These are phyloP conservation scores for Ceratosolen fusciceps DNA, from an alignment of 1,140 invertebrate species.

Conservation along the genomic window DNA sequence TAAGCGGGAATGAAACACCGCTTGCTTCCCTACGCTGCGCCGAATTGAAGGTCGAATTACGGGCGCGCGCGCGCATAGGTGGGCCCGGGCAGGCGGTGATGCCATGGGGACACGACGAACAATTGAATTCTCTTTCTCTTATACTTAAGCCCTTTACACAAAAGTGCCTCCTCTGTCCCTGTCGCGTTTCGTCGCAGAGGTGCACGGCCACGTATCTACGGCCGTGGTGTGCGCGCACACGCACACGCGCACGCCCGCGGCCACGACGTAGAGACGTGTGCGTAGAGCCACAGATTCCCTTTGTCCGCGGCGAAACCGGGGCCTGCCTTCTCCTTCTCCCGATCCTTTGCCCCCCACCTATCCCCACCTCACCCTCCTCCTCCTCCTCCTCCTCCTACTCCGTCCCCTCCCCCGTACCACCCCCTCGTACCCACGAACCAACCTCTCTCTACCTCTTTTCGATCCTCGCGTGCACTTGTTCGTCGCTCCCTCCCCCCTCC, in stretches of 20 bases:
- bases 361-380: slow-evolving; percentile 28
- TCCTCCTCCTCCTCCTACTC: slow-evolving; percentile 48
- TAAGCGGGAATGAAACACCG: not conserved
- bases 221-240: not conserved
- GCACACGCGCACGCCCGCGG: slow-evolving; percentile 27
- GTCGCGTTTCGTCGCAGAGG: slow-evolving; percentile 46
- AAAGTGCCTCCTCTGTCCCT: slow-evolving; percentile 37
- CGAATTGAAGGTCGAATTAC: slow-evolving; percentile 43
- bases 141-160: slow-evolving; percentile 52
- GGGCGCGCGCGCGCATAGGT: no score
- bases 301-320: slow-evolving; percentile 63
- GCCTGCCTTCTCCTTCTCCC: slow-evolving; percentile 9
- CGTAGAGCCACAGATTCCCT: slow-evolving; percentile 64
- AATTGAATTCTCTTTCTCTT: slow-evolving; percentile 47
- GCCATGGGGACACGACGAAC: slow-evolving; percentile 23
- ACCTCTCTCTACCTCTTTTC: slow-evolving; percentile 29
- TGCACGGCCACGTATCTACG: no score
- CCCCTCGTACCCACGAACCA: slow-evolving; percentile 9
- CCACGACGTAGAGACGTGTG: not conserved
- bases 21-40: not conserved
- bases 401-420: slow-evolving; percentile 21
- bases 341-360: slow-evolving; percentile 1
- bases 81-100: slow-evolving; percentile 15
- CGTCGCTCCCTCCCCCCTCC: slow-evolving; percentile 25
- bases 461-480: slow-evolving; percentile 49